These are phyloP conservation scores for Serilophus lunatus DNA, from an alignment of 2,113 vertebrate genomes.

Conservation along the genomic window DNA sequence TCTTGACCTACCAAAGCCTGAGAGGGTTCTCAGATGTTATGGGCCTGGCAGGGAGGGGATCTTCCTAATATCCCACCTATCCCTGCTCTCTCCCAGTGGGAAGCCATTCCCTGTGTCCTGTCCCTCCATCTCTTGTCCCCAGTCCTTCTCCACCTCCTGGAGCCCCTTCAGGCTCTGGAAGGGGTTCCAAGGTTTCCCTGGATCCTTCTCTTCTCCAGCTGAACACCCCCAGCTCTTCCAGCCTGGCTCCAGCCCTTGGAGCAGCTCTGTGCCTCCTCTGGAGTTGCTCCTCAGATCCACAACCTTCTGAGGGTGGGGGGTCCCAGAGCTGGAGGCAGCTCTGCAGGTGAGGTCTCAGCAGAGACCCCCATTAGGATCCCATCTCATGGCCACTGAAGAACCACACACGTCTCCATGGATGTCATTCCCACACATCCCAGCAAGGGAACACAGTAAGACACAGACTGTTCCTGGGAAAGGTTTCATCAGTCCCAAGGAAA, in stretches of 20 bases:
- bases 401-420: accelerated
- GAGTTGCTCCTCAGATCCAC: background rate
- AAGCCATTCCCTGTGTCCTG: background rate
- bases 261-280: background rate
- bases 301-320: background rate
- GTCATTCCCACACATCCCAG: background rate
- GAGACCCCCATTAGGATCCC: background rate
- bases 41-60: background rate
- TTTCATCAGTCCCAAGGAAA: background rate
- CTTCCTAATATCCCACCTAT: background rate
- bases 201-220: background rate
- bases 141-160: background rate
- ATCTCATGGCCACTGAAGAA: background rate
- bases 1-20: background rate
- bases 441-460: accelerated
- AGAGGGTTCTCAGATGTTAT: accelerated
- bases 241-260: background rate
- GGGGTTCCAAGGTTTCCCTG: background rate
- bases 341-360: background rate
- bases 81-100: background rate
- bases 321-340: background rate
- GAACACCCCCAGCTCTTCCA: background rate
- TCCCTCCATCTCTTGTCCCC: background rate
- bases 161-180: background rate
- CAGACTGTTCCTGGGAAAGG: accelerated